These are phyloP conservation scores for Dolichopus griseipennis DNA, from an alignment of 2,888 invertebrate species.

Conservation along the genomic window DNA sequence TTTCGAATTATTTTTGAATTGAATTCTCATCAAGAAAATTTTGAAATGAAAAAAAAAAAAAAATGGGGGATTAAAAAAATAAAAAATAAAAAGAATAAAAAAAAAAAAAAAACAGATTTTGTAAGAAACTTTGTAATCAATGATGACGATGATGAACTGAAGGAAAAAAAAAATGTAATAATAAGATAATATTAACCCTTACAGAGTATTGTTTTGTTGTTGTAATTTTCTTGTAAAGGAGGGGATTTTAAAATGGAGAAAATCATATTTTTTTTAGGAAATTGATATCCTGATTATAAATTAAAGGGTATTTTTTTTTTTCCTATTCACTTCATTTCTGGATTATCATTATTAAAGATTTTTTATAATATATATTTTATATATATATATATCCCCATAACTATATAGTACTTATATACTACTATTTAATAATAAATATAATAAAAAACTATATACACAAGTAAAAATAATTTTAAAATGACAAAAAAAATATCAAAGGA, in stretches of 20 bases:
- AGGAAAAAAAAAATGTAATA: neutral
- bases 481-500: no score
- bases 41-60: neutral
- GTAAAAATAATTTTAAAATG: no score
- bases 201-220: neutral
- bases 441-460: no score
- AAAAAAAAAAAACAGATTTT: no score
- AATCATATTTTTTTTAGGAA: neutral
- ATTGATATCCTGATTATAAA: slow-evolving; percentile 2
- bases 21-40: neutral
- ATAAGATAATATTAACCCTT: neutral
- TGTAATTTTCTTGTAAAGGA: neutral
- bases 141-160: neutral
- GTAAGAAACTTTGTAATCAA: neutral
- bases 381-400: no score
- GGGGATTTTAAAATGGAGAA: neutral
- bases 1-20: neutral
- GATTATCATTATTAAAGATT: neutral
- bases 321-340: no score
- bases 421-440: no score
- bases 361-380: no score
- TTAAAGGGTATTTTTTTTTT: neutral
- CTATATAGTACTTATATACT: no score
- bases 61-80: neutral
- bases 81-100: neutral